phyloP scores from a whole-genome alignment of 2,797 vertebrate genomes.

The Bovichtus variegatus region DNA sequence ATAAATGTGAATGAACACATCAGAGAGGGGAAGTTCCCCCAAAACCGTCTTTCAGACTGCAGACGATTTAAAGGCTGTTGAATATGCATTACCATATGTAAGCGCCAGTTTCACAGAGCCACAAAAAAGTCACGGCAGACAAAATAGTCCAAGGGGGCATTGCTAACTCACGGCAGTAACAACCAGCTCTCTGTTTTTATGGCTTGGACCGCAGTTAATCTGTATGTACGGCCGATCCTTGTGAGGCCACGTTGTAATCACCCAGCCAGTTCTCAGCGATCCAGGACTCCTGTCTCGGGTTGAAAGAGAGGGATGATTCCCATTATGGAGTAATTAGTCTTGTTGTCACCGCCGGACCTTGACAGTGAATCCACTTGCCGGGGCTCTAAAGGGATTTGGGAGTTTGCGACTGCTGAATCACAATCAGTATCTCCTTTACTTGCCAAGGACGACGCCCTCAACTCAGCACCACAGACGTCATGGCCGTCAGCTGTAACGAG shows the following conservation, averaged over 20 bases:
- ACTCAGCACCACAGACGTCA: slow-evolving; percentile 24
- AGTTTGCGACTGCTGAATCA: slow-evolving; percentile 69
- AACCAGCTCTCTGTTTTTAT: slow-evolving; percentile 56
- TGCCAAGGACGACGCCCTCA: slow-evolving; percentile 56
- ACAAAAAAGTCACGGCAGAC: slow-evolving; percentile 47
- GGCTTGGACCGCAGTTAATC: slow-evolving; percentile 66
- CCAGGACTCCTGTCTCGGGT: slow-evolving; percentile 57
- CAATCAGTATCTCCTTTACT: slow-evolving; percentile 63
- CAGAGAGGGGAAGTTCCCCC: slow-evolving; percentile 40
- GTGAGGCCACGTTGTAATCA: slow-evolving; percentile 71
- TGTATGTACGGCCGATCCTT: slow-evolving; percentile 69
- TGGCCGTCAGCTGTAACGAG: slow-evolving; percentile 11
- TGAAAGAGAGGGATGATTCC: slow-evolving; percentile 80
- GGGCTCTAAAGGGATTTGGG: slow-evolving; percentile 71
- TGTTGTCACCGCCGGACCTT: slow-evolving; percentile 79
- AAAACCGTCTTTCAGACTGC: slow-evolving; percentile 35
- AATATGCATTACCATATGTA: slow-evolving; percentile 67
- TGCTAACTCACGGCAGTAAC: slow-evolving; percentile 37
- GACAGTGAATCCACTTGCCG: slow-evolving; percentile 76
- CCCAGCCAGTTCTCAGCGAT: slow-evolving; percentile 59
- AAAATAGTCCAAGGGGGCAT: slow-evolving; percentile 49
- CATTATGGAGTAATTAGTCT: slow-evolving; percentile 83
- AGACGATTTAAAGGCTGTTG: slow-evolving; percentile 47
- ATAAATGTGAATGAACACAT: slow-evolving; percentile 54
- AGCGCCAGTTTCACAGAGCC: slow-evolving; percentile 32